Evolutionary conservation across 2,113 vertebrate species (phyloP).

Genomic region (Alethe castanea): DNA sequence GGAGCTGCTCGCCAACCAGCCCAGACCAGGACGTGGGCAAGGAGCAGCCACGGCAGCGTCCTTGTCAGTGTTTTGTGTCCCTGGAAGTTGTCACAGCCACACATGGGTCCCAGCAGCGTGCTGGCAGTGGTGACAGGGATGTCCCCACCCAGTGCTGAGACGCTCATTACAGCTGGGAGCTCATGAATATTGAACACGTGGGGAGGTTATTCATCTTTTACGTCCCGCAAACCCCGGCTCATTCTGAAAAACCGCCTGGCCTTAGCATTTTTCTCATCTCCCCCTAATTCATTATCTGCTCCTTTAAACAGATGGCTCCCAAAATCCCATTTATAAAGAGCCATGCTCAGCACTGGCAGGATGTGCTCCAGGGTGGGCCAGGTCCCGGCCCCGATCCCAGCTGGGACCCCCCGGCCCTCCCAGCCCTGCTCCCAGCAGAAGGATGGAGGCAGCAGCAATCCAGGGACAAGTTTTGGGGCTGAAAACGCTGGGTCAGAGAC

Average conservation of each 20-base stretch:
- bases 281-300: slow-evolving; percentile 58
- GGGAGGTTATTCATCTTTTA: slow-evolving; percentile 67
- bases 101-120: neutral
- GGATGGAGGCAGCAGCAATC: neutral
- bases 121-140: neutral
- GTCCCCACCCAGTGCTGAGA: neutral
- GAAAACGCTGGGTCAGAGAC: neutral
- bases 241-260: slow-evolving; percentile 58
- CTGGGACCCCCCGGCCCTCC: neutral
- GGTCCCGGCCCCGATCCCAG: fast-evolving
- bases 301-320: slow-evolving; percentile 54
- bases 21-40: fast-evolving
- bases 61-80: neutral
- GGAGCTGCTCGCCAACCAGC: neutral
- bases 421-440: fast-evolving
- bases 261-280: slow-evolving; percentile 61
- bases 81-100: neutral
- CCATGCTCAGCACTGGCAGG: slow-evolving; percentile 10
- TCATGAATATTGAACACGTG: slow-evolving; percentile 61
- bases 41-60: fast-evolving
- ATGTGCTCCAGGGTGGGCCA: fast-evolving
- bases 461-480: neutral
- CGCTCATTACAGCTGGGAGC: slow-evolving; percentile 22
- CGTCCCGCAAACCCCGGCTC: slow-evolving; percentile 29
- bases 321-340: slow-evolving; percentile 17